Evolutionary conservation across 2,113 vertebrate species (phyloP).

Genomic region (Orthonyx spaldingii): DNA sequence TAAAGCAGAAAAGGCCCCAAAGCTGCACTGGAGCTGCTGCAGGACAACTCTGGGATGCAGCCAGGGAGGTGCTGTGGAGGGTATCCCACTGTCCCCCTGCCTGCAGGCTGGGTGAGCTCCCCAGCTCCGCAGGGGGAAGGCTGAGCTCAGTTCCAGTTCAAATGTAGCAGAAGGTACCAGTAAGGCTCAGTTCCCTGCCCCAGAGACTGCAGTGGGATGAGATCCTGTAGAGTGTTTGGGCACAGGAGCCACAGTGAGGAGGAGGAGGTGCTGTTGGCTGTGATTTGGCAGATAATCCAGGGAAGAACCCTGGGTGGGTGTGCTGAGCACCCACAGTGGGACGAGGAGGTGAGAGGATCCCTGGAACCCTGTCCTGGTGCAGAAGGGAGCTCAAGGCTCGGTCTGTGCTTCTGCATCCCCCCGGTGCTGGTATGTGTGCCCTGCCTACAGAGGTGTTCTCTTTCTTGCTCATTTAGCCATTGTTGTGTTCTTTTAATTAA

Average conservation of each 20-base stretch:
- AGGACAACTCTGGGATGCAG: background rate
- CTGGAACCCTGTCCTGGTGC: rapidly evolving
- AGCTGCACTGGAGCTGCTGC: background rate
- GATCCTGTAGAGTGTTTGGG: background rate
- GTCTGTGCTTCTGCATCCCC: background rate
- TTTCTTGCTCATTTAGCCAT: background rate
- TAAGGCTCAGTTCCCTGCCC: background rate
- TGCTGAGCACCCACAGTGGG: background rate
- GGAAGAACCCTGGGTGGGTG: background rate
- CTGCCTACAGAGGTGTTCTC: background rate
- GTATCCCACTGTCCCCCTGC: background rate
- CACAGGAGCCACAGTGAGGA: background rate
- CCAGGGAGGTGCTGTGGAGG: background rate
- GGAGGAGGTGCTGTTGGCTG: background rate
- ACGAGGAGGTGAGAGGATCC: background rate
- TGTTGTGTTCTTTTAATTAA: background rate
- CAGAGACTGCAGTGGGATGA: background rate
- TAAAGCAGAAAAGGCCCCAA: background rate
- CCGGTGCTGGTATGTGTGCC: rapidly evolving
- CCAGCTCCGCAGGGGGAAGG: rapidly evolving
- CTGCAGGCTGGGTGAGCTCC: background rate
- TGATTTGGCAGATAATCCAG: background rate
- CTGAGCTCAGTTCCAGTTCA: rapidly evolving
- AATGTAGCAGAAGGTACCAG: rapidly evolving
- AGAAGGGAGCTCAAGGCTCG: background rate